phyloP scores from a whole-genome alignment of 2,113 vertebrate genomes.

The Ahaetulla prasina region DNA sequence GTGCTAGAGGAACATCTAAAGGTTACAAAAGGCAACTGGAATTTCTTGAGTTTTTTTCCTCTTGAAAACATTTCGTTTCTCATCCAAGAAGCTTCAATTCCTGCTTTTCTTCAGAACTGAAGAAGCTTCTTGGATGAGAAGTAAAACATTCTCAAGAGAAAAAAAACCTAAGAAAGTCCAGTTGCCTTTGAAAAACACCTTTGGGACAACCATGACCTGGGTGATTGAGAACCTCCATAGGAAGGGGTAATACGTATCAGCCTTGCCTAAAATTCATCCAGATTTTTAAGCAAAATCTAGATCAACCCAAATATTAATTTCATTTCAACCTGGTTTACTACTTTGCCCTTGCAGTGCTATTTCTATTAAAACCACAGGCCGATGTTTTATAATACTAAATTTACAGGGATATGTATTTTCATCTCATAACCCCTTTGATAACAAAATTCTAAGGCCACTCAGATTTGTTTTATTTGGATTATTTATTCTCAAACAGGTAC shows the following conservation, averaged over 20 bases:
- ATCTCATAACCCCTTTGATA: neutral
- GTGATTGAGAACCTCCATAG: neutral
- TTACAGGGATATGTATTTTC: neutral
- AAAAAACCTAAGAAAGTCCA: no score
- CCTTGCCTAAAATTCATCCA: neutral
- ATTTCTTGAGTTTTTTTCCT: no score
- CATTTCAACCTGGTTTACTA: neutral
- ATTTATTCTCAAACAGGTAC: neutral
- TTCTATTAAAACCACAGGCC: neutral
- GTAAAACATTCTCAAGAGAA: no score
- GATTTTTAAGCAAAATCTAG: neutral
- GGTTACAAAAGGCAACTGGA: no score
- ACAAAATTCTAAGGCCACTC: neutral
- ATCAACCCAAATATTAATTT: neutral
- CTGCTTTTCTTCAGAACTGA: no score
- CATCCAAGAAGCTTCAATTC: no score
- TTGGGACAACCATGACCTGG: no score
- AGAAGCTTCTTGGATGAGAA: no score
- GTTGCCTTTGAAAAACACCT: no score
- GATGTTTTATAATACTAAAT: neutral
- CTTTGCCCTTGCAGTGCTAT: neutral
- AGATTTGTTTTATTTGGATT: neutral
- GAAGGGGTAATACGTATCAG: neutral
- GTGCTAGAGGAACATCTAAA: no score
- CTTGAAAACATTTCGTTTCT: no score